phyloP scores from a whole-genome alignment of 2,113 vertebrate genomes.

The Castor canadensis region DNA sequence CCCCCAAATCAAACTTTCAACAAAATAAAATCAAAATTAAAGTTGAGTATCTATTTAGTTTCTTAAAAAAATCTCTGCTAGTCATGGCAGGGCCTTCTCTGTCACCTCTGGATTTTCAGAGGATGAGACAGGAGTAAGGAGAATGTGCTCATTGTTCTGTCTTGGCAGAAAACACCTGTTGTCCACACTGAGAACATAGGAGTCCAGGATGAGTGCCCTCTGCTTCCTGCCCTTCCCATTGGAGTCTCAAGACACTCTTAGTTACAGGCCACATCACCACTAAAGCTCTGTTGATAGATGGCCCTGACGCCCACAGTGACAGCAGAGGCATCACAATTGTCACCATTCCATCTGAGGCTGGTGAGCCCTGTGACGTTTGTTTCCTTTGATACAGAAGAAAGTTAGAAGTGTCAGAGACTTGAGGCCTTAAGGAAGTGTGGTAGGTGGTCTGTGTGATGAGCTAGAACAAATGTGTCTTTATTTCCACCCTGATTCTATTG shows the following conservation, averaged over 20 bases:
- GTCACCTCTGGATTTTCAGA: not conserved
- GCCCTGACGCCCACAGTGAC: not conserved
- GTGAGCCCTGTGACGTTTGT: not conserved
- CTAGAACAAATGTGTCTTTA: conserved; percentile 2
- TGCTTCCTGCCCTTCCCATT: not conserved
- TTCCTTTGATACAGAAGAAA: conserved; percentile 42
- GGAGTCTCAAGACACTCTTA: not conserved
- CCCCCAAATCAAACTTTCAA: not conserved
- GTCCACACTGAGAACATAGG: not conserved
- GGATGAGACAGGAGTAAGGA: not conserved
- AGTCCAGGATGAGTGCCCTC: not conserved
- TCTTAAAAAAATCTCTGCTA: too few relatives aligned
- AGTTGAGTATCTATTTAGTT: not conserved
- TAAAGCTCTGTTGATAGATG: not conserved
- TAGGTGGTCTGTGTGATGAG: conserved; percentile 23
- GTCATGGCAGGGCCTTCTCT: fast-evolving
- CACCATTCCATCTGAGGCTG: not conserved
- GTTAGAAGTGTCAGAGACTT: not conserved
- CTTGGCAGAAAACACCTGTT: not conserved
- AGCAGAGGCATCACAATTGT: not conserved
- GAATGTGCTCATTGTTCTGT: not conserved
- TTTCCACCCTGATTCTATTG: conserved; percentile 20
- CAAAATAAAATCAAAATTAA: not conserved
- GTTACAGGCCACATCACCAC: not conserved
- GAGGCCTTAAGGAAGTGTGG: not conserved